Evolutionary conservation across 2,113 vertebrate genomes (phyloP), one percentile per base, ranked within the genome.

Genomic region (Myanophis thanlyinensis): DNA sequence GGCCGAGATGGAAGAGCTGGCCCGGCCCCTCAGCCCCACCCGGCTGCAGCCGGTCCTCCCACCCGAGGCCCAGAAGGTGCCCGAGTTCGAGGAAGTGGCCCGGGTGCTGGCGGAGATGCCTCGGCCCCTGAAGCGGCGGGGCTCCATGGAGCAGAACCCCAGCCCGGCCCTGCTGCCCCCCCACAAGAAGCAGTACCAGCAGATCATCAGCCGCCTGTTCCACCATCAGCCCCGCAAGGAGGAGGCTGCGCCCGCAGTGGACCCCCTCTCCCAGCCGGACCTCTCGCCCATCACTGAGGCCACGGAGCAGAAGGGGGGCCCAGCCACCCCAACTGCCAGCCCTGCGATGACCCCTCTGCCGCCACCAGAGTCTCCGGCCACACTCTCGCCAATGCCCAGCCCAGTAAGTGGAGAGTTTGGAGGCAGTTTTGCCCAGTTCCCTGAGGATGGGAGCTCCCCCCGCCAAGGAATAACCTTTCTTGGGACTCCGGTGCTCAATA

Each of bases 1-100:
- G 0, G 67, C 93, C 0, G 97, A 96, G 1, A 89, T 95, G 89
- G 93, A 93, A 0, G 35, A 85, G 0, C 94, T 98, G 0, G 96
- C 98, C 0, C 97, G 98, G 3, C 98, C 98, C 8, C 98, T 98
- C 40, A 99, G 98, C 94, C 99, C 99, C 90, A 98, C 99, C 0
- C 97, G 98, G 46, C 98, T 99, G 13, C 99, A 99, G 93, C 98
- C 98, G 0, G 96, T 99, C 0, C 96, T 99, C 91, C 98, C 98
- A 0, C 98, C 97, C 0, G 98, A 98, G 90, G 97, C 97, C 0
- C 98, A 98, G 54, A 95, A 95, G 0, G 97, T 98, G 44, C 98
- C 98, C 0, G 94, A 98, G 90, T 91, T 98, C 22, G 98, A 98
- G 94, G 98, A 98, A 92, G 93, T 99, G 88, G 97, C 98, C 0